Base-by-base conservation (phyloP, 2,113 vertebrate species). In the Plectropomus leopardus region DNA sequence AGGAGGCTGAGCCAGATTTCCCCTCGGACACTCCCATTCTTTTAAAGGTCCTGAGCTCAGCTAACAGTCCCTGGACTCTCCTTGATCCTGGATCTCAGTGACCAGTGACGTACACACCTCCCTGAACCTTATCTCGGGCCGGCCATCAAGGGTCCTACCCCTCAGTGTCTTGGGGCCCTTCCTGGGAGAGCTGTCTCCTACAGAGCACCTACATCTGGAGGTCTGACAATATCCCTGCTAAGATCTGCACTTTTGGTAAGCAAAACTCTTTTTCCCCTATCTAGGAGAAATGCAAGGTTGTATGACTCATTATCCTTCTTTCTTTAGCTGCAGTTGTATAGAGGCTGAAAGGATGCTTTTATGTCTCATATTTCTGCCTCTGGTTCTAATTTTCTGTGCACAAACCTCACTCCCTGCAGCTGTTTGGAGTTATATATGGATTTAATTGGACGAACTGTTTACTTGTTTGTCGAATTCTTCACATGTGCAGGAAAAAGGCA, bases 351-450 rank as follows among this genome's bases (percentile, higher is more conserved):
- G 67, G 74, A 81, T 78, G 80, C 82, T 84, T 36, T 76, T 26
- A 7, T 54, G 69, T 66, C 57, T 83, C 74, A 51, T 60, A 65
- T 85, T 80, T 77, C 71, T 83, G 63, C 7, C 26, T 89, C 84
- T 89, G 89, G 76, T 86, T 92, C 59, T 85, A 74, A 86, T 88
- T 88, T 81, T 61, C 79, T 84, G 51, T 59, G 40, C 40, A 67
- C 8, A n/a, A 42, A 1, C 16, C 30, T 36, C 50, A 64, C 73
- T 64, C 51, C 61, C 42, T 13, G 13, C 34, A 0, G 10, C 0
- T 1, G 14, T 26, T 30, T 50, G 24, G 14, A 65, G 28, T 73
- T 79, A 51, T 51, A 26, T 13, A 17, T 76, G 4, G 51, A 50
- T 67, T 73, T 71, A 28, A 69, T n/a, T 65, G 26, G 61, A 54